Base-by-base conservation (phyloP, 1,140 invertebrate species). In the Scaptomyza montana region DNA sequence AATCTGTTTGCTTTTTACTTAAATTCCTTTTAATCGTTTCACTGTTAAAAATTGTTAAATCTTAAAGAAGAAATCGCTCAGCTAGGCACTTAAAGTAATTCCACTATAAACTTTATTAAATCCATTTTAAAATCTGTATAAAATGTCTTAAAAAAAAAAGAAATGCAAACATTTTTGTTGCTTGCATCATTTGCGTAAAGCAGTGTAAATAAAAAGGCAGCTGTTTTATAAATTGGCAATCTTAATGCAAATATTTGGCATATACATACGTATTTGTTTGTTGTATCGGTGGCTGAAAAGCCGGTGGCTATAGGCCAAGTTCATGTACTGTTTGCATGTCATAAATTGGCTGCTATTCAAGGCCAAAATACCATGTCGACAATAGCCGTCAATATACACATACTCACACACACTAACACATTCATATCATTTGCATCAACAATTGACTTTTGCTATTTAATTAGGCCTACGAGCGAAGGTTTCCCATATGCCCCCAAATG, bases 401-500 rank as follows among this genome's bases (percentile, higher is more conserved):
- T 5, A 16, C 16, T 16, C 1, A 43, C 8, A n/a, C 16, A 12
- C 10, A 33, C 30, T 33, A 4, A 43, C 33, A 43, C 8, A n/a
- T 9, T 5, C 10, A 19, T 43, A n/a, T 10, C 56, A 59, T 33
- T 47, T 30, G 33, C 56, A 59, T 47, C 28, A 16, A 13, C 46
- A 53, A 16, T 41, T 33, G 13, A 9, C 9, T 16, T 47, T 25
- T 36, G 2, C 45, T n/a, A 5, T 47, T 45, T 56, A 36, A 36
- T 5, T 92, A 99, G 98, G 98, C 98, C 30, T 99, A 99, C 91
- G 97, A 98, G 92, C 95, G 95, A 68, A 94, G 98, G 53, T 99
- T 99, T 92, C 98, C 98, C 21, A 97, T 95, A 41, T 99, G 98
- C 92, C 96, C 97, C 43, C 96, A 98, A 93, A 99, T 99, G 89